Conservation (phyloP, 2,797 vertebrate species). For the Leuciscus waleckii region DNA sequence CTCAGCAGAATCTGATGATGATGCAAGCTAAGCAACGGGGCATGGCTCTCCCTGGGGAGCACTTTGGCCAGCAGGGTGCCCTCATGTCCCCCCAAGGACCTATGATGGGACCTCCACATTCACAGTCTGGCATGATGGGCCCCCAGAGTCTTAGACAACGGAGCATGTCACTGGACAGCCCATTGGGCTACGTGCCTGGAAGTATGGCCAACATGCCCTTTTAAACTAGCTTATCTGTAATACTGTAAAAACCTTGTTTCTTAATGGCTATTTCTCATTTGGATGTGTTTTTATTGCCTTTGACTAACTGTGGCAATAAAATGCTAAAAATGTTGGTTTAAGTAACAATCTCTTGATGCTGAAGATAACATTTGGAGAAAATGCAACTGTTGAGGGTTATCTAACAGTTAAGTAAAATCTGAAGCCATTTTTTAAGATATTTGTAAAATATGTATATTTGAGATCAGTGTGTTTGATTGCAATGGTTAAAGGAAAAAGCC, state of each 20-base stretch:
- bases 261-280: conserved; percentile 64
- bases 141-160: conserved; percentile 92
- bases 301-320: conserved; percentile 68
- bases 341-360: conserved; percentile 68
- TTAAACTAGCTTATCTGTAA: conserved; percentile 72
- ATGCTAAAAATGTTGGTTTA: conserved; percentile 67
- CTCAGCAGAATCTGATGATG: conserved; percentile 97
- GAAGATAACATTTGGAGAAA: conserved; percentile 65
- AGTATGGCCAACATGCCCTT: conserved; percentile 95
- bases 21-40: conserved; percentile 95
- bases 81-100: conserved; percentile 92
- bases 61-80: conserved; percentile 88
- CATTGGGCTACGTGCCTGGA: conserved; percentile 90
- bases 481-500: conserved; percentile 71
- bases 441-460: conserved; percentile 84
- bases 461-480: conserved; percentile 77
- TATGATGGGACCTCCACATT: conserved; percentile 88
- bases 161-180: conserved; percentile 94
- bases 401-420: conserved; percentile 72
- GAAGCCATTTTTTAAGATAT: conserved; percentile 83
- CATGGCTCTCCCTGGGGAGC: conserved; percentile 88
- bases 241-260: conserved; percentile 64
- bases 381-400: conserved; percentile 67
- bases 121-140: conserved; percentile 93
- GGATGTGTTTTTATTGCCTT: conserved; percentile 71